phyloP scores from a whole-genome alignment of 1,140 invertebrate species.

The Pogonus chalceus region DNA sequence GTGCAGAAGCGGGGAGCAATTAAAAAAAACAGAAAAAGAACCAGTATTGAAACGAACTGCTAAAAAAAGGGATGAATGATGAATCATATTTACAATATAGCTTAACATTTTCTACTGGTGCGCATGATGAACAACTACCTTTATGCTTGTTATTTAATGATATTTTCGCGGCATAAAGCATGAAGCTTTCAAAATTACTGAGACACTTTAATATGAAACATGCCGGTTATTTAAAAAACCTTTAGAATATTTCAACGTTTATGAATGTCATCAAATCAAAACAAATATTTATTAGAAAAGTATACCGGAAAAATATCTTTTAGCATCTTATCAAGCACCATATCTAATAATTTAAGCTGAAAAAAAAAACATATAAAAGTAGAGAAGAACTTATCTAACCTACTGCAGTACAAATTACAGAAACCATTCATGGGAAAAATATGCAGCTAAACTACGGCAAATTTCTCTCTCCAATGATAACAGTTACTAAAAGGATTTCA shows the following conservation, averaged over 20 bases:
- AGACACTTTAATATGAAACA: neutral
- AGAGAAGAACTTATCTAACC: neutral
- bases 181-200: slow-evolving; percentile 3
- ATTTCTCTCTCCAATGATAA: neutral
- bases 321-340: slow-evolving; percentile 5
- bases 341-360: neutral
- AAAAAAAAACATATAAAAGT: neutral
- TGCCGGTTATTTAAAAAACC: slow-evolving; percentile 2
- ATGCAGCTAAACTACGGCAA: neutral
- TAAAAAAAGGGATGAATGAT: no score
- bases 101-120: slow-evolving; percentile 1
- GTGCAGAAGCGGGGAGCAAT: no score
- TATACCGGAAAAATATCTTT: slow-evolving; percentile 5
- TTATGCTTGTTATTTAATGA: slow-evolving; percentile 4
- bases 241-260: slow-evolving; percentile 3
- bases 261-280: neutral
- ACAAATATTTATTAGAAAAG: neutral
- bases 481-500: neutral
- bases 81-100: no score
- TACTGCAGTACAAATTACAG: slow-evolving; percentile 3
- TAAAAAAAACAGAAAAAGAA: no score
- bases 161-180: neutral
- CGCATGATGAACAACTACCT: slow-evolving; percentile 1
- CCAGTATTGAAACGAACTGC: no score
- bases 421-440: slow-evolving; percentile 4